Percentiles rank a stretch among this genome's conserved stretches.
Conservation (phyloP, 2,888 invertebrate species). For the Luperina testacea region DNA sequence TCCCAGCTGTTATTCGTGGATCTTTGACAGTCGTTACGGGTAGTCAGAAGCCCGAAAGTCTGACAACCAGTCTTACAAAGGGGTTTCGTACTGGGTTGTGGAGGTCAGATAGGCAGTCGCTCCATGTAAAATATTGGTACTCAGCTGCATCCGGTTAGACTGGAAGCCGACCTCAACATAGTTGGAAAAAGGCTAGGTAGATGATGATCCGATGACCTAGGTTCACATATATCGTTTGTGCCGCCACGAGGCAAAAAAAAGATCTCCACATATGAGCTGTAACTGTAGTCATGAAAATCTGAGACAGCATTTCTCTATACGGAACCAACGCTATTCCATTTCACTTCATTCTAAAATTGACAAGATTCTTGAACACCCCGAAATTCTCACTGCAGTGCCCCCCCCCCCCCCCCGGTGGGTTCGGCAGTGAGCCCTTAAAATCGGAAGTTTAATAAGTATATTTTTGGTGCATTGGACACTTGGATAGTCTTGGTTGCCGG, state of each 20-base stretch:
- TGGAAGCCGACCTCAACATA: too few species aligned
- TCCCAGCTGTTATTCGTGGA: too few species aligned
- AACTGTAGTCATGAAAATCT: not conserved
- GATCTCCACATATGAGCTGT: not conserved
- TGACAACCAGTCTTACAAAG: too few species aligned
- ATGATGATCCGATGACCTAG: not conserved
- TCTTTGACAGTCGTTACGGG: too few species aligned
- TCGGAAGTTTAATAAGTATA: constrained; percentile 6
- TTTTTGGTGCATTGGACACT: constrained; percentile 68
- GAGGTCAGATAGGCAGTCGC: too few species aligned
- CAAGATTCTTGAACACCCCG: not conserved
- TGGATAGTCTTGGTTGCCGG: constrained; percentile 55
- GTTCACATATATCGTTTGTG: not conserved
- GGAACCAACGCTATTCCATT: too few species aligned
- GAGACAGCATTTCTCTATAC: not conserved
- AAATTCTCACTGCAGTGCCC: not conserved
- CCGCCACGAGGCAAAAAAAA: not conserved
- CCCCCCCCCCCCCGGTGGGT: too few species aligned
- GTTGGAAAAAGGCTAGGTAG: too few species aligned
- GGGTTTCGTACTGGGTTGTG: too few species aligned
- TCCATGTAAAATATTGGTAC: too few species aligned
- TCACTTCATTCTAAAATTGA: not conserved
- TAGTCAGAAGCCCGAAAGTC: too few species aligned
- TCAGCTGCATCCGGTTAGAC: too few species aligned
- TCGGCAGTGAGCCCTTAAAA: not conserved